Base-by-base conservation (phyloP, 2,113 vertebrate species). In the Spermophilus dauricus region DNA sequence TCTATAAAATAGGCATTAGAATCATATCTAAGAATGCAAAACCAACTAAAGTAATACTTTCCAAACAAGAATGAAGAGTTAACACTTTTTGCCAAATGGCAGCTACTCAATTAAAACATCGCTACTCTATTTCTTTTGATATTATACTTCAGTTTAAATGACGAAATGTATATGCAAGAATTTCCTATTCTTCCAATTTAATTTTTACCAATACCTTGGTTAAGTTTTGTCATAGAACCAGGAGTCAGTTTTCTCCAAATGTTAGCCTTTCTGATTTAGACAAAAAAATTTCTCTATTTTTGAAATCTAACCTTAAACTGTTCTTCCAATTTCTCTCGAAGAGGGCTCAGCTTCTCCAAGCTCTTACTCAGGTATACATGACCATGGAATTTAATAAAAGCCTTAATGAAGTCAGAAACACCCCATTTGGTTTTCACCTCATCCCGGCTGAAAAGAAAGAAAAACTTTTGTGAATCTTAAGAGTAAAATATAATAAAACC, bases 351-450 rank as follows among this genome's bases (percentile, higher is more conserved):
- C 69, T 99, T 99, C 93, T 99, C 99, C 98, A 99, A 98, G 97
- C 99, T 99, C 99, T 99, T 99, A 96, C 99, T 99, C 98, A 99
- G 98, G 98, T 99, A 99, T 90, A 99, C 99, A 78, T 99, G 99
- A 39, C 99, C 99, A n/a, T 99, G 99, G 94, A 99, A 99, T 98
- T 99, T 99, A 99, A 99, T 99, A 98, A 99, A 99, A 24, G 99
- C 99, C 98, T 99, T 99, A 98, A 99, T 99, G 98, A 99, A 99
- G 98, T 99, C 99, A 10, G 99, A 99, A 97, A 99, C 99, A 12
- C 99, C 99, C 99, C 99, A 99, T 98, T 99, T 99, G 98, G 99
- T 99, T 98, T 99, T 99, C 98, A 99, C 98, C 98, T 99, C 99
- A 95, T 99, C 99, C 24, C 99, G 99, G 98, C 99, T 99, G 97